phyloP scores from a whole-genome alignment of 2,888 invertebrate genomes.

The Phengaris alcon region DNA sequence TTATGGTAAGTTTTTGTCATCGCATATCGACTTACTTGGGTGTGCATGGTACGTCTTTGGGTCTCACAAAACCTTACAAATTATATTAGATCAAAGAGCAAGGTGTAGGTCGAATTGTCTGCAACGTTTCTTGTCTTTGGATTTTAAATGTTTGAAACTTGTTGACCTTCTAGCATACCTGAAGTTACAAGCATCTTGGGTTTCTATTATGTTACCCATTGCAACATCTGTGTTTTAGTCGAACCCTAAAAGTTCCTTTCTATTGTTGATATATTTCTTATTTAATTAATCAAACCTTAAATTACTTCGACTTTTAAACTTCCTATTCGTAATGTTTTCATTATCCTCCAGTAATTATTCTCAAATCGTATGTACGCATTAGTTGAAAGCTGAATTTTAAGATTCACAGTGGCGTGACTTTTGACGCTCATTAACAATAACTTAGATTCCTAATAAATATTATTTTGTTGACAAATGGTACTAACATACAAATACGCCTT shows the following conservation, averaged over 20 bases:
- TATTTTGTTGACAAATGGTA: too few relatives aligned
- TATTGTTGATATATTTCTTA: background rate
- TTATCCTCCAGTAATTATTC: background rate
- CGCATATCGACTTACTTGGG: slow-evolving; percentile 40
- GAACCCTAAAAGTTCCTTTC: background rate
- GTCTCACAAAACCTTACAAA: slow-evolving; percentile 23
- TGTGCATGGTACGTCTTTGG: slow-evolving; percentile 39
- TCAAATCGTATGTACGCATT: too few relatives aligned
- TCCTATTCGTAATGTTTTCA: background rate
- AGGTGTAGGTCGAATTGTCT: slow-evolving; percentile 29
- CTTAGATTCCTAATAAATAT: too few relatives aligned
- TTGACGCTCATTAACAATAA: too few relatives aligned
- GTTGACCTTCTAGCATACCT: background rate
- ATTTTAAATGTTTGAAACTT: slow-evolving; percentile 16
- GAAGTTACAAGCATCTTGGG: background rate
- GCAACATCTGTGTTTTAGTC: background rate
- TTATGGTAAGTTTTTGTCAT: slow-evolving; percentile 42
- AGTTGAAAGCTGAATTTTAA: too few relatives aligned
- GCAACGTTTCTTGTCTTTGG: slow-evolving; percentile 20
- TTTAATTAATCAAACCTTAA: background rate
- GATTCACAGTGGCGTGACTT: too few relatives aligned
- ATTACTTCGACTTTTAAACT: background rate
- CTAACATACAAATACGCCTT: too few relatives aligned
- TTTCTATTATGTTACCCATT: background rate
- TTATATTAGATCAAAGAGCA: slow-evolving; percentile 3